Evolutionary conservation across 2,113 vertebrate species (phyloP).

Genomic region (Anas platyrhynchos): DNA sequence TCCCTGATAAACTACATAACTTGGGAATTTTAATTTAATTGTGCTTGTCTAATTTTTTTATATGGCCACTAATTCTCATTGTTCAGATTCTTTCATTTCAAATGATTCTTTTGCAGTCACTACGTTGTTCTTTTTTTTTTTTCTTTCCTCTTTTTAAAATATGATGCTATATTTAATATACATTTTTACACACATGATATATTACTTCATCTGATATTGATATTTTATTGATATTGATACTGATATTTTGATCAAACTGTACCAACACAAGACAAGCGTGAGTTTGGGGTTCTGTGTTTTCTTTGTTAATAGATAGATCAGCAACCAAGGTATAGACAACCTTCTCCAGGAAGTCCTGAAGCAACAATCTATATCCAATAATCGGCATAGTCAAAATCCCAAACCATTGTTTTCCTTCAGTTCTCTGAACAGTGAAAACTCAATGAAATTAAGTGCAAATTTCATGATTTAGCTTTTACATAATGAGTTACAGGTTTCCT

Average conservation of each 20-base stretch:
- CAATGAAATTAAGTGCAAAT: not conserved
- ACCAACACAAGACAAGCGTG: not conserved
- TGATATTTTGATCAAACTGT: not conserved
- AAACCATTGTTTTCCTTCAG: not conserved
- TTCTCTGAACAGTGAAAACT: not conserved
- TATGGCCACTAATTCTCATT: not conserved
- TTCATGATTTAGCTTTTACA: not conserved
- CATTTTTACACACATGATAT: not conserved
- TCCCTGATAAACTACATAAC: not conserved
- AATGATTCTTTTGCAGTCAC: not conserved
- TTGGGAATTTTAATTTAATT: not conserved
- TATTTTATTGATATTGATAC: not conserved
- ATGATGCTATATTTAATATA: not conserved
- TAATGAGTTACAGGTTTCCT: not conserved
- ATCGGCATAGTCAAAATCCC: not conserved
- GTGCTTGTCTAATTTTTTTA: not conserved
- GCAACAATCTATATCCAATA: not conserved
- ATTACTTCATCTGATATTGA: not conserved
- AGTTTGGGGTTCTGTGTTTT: not conserved
- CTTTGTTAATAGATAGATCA: not conserved
- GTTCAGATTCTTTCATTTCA: not conserved
- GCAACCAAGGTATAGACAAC: not conserved
- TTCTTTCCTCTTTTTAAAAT: not conserved
- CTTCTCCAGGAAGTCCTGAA: not conserved
- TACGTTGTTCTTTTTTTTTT: not conserved